Conservation (phyloP, 2,888 invertebrate genomes). For the Melieria picta region DNA sequence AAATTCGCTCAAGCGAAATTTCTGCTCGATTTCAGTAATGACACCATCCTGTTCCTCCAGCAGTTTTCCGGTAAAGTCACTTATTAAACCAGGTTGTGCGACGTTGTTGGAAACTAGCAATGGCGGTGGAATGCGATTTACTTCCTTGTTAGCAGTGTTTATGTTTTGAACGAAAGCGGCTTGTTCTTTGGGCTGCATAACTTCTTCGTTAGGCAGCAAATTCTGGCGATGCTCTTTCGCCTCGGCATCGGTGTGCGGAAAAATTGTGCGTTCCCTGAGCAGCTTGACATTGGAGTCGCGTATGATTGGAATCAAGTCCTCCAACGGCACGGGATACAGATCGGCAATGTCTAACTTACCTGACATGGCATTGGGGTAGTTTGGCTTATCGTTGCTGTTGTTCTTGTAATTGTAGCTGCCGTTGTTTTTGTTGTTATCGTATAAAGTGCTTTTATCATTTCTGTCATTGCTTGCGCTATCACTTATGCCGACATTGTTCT, state of each 20-base stretch:
- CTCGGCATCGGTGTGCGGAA: constrained; percentile 41
- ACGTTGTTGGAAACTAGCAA: constrained; percentile 39
- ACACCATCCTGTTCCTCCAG: constrained; percentile 63
- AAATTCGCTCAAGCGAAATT: constrained; percentile 60
- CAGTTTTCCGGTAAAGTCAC: constrained; percentile 61
- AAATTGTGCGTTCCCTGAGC: constrained; percentile 54
- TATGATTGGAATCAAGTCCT: constrained; percentile 61
- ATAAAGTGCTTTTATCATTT: not conserved
- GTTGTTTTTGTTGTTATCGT: not conserved
- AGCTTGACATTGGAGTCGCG: constrained; percentile 56
- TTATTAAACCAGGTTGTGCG: constrained; percentile 31
- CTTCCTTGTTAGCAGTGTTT: constrained; percentile 9
- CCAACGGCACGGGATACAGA: constrained; percentile 59
- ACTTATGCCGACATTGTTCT: constrained; percentile 20
- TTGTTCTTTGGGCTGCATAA: constrained; percentile 31
- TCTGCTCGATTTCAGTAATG: constrained; percentile 65
- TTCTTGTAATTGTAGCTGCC: not conserved
- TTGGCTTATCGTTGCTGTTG: not conserved
- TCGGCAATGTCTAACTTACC: constrained; percentile 63
- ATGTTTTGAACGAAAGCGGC: constrained; percentile 17
- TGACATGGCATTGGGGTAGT: not conserved
- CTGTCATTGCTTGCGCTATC: constrained; percentile 8
- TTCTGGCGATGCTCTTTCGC: constrained; percentile 51
- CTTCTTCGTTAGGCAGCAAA: constrained; percentile 56
- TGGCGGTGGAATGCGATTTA: not conserved